Evolutionary conservation across 1,140 invertebrate genomes (phyloP).

Genomic region (Pseudomyrmex concolor): DNA sequence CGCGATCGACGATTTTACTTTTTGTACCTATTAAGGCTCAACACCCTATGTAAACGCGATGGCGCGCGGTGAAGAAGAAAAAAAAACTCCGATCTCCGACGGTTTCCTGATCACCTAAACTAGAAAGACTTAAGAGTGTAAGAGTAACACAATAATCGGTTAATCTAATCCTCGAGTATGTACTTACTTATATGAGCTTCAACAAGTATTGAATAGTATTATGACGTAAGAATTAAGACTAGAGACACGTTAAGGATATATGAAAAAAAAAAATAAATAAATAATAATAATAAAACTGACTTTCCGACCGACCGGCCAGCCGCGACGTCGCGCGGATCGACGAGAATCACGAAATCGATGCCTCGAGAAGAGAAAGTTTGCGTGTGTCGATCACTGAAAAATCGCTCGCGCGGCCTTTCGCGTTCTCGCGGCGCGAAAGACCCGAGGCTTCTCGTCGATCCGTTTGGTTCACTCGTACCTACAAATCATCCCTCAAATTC

Average conservation of each 20-base stretch:
- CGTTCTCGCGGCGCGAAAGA: not conserved
- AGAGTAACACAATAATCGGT: slow-evolving; percentile 78
- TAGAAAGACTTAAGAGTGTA: slow-evolving; percentile 48
- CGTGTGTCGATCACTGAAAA: not conserved
- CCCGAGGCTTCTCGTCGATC: slow-evolving; percentile 33
- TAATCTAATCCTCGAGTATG: slow-evolving; percentile 82
- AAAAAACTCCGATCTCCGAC: slow-evolving; percentile 8
- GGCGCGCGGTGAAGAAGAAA: not conserved
- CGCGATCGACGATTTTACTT: slow-evolving; percentile 78
- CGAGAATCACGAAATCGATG: not conserved
- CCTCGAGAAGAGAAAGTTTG: not conserved
- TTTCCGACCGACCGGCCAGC: slow-evolving; percentile 9
- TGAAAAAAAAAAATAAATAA: too few species aligned
- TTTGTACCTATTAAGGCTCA: slow-evolving; percentile 78
- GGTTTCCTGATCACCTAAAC: too few species aligned
- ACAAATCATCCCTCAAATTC: slow-evolving; percentile 41
- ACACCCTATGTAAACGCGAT: slow-evolving; percentile 39
- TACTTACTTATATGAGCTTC: slow-evolving; percentile 84
- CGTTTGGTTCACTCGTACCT: slow-evolving; percentile 22
- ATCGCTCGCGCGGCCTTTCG: not conserved
- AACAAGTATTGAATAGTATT: slow-evolving; percentile 85
- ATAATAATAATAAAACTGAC: not conserved
- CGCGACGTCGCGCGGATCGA: slow-evolving; percentile 28
- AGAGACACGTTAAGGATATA: slow-evolving; percentile 31
- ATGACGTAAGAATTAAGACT: slow-evolving; percentile 72